Conservation (phyloP, 2,888 invertebrate genomes). For the Phymatocera aterrima region DNA sequence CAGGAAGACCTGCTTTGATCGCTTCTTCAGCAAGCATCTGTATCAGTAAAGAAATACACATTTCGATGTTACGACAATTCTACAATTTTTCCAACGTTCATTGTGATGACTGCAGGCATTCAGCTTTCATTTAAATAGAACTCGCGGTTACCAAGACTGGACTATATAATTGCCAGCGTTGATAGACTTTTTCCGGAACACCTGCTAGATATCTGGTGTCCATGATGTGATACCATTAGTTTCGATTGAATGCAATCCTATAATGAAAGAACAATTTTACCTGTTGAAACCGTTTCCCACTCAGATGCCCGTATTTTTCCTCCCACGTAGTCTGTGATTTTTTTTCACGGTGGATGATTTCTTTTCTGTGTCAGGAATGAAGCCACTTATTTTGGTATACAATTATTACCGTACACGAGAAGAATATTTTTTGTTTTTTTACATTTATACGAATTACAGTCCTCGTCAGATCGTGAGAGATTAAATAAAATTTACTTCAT, state of each 20-base stretch:
- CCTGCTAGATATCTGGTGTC: too few relatives aligned
- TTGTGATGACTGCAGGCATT: too few relatives aligned
- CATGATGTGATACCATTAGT: too few relatives aligned
- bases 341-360: constrained; percentile 59
- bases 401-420: too few relatives aligned
- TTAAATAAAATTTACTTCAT: not conserved
- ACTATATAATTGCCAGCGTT: too few relatives aligned
- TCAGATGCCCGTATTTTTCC: constrained; percentile 59
- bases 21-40: constrained; percentile 64
- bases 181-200: too few relatives aligned
- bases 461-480: too few relatives aligned
- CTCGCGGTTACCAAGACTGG: too few relatives aligned
- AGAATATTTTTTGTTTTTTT: too few relatives aligned
- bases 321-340: constrained; percentile 58
- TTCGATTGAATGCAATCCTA: not conserved
- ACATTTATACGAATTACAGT: too few relatives aligned
- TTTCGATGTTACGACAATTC: not conserved
- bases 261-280: constrained; percentile 50
- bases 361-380: constrained; percentile 59
- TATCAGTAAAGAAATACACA: not conserved
- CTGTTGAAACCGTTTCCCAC: constrained; percentile 61
- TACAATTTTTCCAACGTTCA: not conserved
- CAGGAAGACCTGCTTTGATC: constrained; percentile 58
- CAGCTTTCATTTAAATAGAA: too few relatives aligned
- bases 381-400: not conserved